Evolutionary conservation across 1,140 invertebrate species (phyloP), one percentile per base, ranked within the genome.

Genomic region (Neodiprion virginianus): DNA sequence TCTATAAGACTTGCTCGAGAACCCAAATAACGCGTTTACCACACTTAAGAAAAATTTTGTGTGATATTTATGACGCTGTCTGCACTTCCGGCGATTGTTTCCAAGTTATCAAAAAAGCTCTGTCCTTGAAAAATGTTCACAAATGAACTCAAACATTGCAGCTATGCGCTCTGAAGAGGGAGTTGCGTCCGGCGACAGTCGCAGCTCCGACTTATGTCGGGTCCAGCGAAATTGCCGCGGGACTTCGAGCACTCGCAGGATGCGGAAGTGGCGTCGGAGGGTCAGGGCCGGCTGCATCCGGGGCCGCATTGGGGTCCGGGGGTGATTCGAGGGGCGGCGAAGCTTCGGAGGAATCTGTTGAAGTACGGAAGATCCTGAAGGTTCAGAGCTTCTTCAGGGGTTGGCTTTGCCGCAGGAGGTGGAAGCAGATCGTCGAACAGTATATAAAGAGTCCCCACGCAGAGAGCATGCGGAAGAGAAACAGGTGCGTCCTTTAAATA

Each of bases 401-500:
- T 1, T 98, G 97, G 97, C 87, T 98, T 8, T 98, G 96, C 85
- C 90, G 97, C n/a, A 89, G 96, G 7, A 90, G 96, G 72, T 98
- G 97, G 97, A 98, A 98, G 87, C 96, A 97, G 84, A 98, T 98
- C 73, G 96, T 98, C 1, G 96, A 97, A 78, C 95, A 98, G 81
- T 98, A 98, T 86, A 98, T 98, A 79, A 96, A 96, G 82, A 97
- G 96, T 77, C 96, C 96, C 0, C 96, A 98, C 84, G 96, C 96
- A 1, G 96, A 98, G 84, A 97, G 94, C 83, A 97, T 98, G 96
- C 87, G 96, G 66, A 98, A 97, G 85, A 88, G 97, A 72, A 98
- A 98, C 88, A 97, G 94, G 93, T 94, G 82, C 11, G 53, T 17
- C 53, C 5, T 85, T 76, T n/a, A 65, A 23, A 73, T 47, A 7